phyloP scores from a whole-genome alignment of 64 coral and sea anemone species.

The Cladopsammia gracilis region DNA sequence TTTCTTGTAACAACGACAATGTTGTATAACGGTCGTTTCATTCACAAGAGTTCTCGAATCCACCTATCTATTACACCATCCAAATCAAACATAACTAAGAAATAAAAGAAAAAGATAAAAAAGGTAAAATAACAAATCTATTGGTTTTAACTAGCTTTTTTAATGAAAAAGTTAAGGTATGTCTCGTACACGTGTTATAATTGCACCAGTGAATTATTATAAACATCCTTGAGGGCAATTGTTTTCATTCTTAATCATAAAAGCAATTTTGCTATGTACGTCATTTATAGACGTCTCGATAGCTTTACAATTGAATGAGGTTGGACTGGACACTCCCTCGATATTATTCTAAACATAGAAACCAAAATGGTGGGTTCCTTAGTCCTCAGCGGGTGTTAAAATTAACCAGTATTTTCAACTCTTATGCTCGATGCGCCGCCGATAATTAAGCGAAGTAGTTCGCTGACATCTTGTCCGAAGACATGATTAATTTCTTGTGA shows the following conservation, averaged over 20 bases:
- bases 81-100: no score
- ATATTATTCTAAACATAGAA: not conserved
- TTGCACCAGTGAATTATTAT: not conserved
- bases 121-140: no score
- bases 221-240: conserved; percentile 16
- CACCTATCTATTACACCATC: no score
- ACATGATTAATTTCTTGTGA: conserved; percentile 39
- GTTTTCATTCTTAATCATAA: conserved; percentile 14
- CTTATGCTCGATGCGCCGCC: not conserved
- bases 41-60: no score
- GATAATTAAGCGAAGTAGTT: conserved; percentile 37
- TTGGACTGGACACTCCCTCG: not conserved
- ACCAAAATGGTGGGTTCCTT: not conserved
- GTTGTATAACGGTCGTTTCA: no score
- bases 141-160: no score
- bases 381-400: not conserved
- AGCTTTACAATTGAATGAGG: not conserved
- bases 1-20: no score
- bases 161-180: no score
- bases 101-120: no score
- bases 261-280: not conserved
- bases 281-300: conserved; percentile 5
- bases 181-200: no score
- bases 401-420: not conserved
- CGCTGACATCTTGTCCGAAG: conserved; percentile 11